These are phyloP conservation scores for Lepas anatifera DNA, from an alignment of 2,888 invertebrate genomes.

Conservation along the genomic window DNA sequence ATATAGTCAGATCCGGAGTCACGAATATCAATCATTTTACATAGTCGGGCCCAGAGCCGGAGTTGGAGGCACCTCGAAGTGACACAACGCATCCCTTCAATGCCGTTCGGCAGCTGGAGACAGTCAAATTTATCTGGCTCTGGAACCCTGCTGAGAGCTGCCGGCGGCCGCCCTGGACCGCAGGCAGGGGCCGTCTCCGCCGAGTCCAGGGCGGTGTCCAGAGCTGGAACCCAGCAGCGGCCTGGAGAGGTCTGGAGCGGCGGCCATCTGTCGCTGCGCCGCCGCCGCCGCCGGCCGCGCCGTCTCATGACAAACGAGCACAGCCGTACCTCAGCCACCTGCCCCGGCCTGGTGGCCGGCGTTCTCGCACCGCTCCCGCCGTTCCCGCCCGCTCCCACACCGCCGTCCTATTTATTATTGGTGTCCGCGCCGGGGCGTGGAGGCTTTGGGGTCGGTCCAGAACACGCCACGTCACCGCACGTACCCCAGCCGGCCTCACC, in stretches of 20 bases:
- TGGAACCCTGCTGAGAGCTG: too few species aligned
- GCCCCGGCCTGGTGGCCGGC: not conserved
- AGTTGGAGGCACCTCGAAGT: too few species aligned
- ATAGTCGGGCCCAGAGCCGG: too few species aligned
- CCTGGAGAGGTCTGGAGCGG: not conserved
- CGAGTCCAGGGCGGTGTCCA: not conserved
- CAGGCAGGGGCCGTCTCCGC: not conserved
- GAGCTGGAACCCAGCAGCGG: not conserved
- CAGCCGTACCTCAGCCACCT: not conserved
- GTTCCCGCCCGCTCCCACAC: not conserved
- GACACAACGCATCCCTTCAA: too few species aligned
- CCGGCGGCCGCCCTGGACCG: too few species aligned
- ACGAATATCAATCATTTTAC: too few species aligned
- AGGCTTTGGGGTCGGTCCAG: not conserved
- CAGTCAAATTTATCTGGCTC: too few species aligned
- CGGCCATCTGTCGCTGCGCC: not conserved
- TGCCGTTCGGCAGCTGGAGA: too few species aligned
- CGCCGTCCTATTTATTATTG: constrained; percentile 5
- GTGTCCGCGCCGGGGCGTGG: not conserved
- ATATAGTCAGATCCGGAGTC: too few species aligned
- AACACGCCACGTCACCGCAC: not conserved
- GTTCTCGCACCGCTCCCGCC: not conserved
- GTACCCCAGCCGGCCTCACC: too few species aligned
- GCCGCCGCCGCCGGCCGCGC: not conserved
- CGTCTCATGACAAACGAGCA: not conserved